Evolutionary conservation across 2,113 vertebrate species (phyloP), one percentile per base, ranked within the genome.

Genomic region (Montifringilla adamsi): DNA sequence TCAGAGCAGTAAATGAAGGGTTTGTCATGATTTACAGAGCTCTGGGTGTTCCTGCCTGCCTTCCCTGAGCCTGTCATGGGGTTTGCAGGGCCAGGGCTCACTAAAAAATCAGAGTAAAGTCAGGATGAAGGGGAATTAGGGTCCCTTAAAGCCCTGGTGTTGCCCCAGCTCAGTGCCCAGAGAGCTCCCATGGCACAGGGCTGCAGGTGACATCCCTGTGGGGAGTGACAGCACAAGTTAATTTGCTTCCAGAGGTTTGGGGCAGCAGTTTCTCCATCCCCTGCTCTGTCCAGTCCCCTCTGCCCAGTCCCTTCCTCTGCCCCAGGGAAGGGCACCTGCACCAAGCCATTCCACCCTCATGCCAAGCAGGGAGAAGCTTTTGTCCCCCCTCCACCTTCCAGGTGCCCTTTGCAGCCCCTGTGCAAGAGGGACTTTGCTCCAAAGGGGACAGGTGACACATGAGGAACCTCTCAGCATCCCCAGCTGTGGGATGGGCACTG

Each of bases 181-280:
- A 0, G 6, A 87, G 35, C 17, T 33, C 44, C 23, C 1, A 1
- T 0, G 22, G 62, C 44, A 4, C 0, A 3, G 49, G 46, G 37
- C 56, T 43, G 39, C 15, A 13, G 63, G 58, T 14, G 64, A 74
- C 30, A 46, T 10, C 58, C 31, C 31, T 12, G 18, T 1, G 6
- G 35, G 60, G 31, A 72, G 20, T 7, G 0, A 49, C 19, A 37
- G 4, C 31, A 76, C 11, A 0, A 15, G 6, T 7, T 7, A 20
- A 56, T 56, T 52, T 56, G 9, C 21, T 47, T 43, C 17, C 39
- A n/a, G 80, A 43, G 37, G 4, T 78, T 35, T 56, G 44, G 58
- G 74, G 41, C 23, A 41, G 78, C 0, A 3, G 4, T 7, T 66
- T 31, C n/a, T 79, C 41, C 1, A 3, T 15, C 15, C 69, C 19